phyloP scores from a whole-genome alignment of 2,113 vertebrate species.

The Galemys pyrenaicus region DNA sequence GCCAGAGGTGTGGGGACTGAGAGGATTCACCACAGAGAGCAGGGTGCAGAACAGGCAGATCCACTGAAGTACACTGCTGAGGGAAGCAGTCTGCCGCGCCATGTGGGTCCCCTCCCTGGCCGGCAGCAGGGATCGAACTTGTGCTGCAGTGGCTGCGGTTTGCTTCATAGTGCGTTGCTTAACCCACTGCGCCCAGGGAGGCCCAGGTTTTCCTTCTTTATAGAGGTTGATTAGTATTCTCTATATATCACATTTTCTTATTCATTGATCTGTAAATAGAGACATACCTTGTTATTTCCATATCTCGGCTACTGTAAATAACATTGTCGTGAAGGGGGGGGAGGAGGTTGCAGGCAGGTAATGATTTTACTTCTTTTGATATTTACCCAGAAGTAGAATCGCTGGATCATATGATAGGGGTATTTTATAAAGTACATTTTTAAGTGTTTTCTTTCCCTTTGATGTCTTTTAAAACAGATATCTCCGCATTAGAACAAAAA shows the following conservation, averaged over 20 bases:
- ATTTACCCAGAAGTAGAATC: not conserved
- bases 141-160: too few relatives aligned
- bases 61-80: too few relatives aligned
- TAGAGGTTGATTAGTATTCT: not conserved
- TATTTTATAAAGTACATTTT: not conserved
- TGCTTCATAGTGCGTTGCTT: too few relatives aligned
- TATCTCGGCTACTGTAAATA: not conserved
- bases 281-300: not conserved
- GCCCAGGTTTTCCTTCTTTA: too few relatives aligned
- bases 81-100: too few relatives aligned
- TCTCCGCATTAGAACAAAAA: constrained; percentile 1
- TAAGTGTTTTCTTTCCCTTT: not conserved
- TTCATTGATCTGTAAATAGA: not conserved
- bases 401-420: not conserved
- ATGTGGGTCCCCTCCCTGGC: too few relatives aligned
- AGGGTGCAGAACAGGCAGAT: too few relatives aligned
- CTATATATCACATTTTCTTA: not conserved
- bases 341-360: not conserved
- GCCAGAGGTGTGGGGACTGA: too few relatives aligned
- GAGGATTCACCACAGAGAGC: too few relatives aligned
- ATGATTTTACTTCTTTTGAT: constrained; percentile 1
- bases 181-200: too few relatives aligned
- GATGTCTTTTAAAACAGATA: constrained; percentile 17
- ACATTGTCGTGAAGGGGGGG: not conserved
- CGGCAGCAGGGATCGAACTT: too few relatives aligned